Evolutionary conservation across 2,797 vertebrate species (phyloP), one percentile per base, ranked within the genome.

Genomic region (Girardinus metallicus): DNA sequence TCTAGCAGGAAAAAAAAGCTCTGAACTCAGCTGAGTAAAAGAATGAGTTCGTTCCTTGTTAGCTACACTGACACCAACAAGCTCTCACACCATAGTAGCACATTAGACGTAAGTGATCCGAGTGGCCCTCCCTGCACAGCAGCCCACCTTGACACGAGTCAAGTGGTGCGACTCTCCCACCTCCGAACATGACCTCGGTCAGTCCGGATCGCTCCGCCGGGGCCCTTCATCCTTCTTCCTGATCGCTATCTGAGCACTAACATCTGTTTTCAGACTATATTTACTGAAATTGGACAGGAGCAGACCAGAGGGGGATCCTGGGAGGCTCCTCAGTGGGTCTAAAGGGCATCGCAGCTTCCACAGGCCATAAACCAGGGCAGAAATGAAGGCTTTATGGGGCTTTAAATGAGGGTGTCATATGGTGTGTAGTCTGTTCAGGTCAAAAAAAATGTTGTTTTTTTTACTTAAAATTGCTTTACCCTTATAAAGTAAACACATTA

Each of bases 251-350:
- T 83, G 78, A 86, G 86, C 57, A 55, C 66, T 44, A 60, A 88
- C 91, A 90, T 91, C 90, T 91, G 88, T 89, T 93, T 92, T 85
- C 82, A 83, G 84, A 77, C 66, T 80, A 79, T 89, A 85, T 91
- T 93, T 90, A 88, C 86, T 84, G 83, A 91, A 91, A 76, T 46
- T 39, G 41, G 80, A 89, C 79, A 68, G 84, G 47, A 91, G 87
- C 86, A 77, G 83, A 83, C 88, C 66, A 73, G 43, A 72, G 26
- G 21, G 55, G 75, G 47, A 44, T 90, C 90, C 91, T 90, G 26
- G 21, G 87, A 84, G 89, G 74, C 86, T 83, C 87, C 77, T 85
- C 80, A 79, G 85, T 77, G 78, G 84, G 87, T 89, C 80, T 75
- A 66, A 83, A 87, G 89, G 88, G 79, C 87, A 74, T 60, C 76